Evolutionary conservation across 1,140 invertebrate species (phyloP).

Genomic region (Muscidifurax raptorellus): DNA sequence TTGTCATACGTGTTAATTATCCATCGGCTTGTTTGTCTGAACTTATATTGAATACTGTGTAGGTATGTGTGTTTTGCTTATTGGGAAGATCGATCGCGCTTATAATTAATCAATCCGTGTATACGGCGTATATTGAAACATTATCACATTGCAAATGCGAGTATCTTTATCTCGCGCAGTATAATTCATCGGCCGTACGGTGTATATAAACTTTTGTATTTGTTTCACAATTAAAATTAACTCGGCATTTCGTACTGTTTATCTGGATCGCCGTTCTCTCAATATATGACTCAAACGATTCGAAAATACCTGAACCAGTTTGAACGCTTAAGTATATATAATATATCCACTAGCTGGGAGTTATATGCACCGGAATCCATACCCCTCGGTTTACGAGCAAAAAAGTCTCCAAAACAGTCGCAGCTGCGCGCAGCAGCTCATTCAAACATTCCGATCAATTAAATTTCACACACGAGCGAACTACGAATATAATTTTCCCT

Average conservation of each 20-base stretch:
- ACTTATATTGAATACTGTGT: constrained; percentile 12
- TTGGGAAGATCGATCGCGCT: not conserved
- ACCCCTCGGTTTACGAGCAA: not conserved
- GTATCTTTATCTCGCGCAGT: not conserved
- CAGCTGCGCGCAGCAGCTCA: not conserved
- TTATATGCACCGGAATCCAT: not conserved
- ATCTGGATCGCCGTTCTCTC: not conserved
- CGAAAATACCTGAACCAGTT: not conserved
- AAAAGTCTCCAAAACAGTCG: not conserved
- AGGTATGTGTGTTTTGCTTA: not conserved
- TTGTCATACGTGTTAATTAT: constrained; percentile 43
- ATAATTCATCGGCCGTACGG: not conserved
- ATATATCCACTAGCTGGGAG: not conserved
- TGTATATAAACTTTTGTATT: not conserved
- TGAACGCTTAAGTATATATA: not conserved
- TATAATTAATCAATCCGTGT: not conserved
- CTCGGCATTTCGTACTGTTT: not conserved
- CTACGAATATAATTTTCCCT: not conserved
- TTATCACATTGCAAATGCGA: not conserved
- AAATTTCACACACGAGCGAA: not conserved
- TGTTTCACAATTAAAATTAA: not conserved
- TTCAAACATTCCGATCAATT: constrained; percentile 10
- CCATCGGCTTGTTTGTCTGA: constrained; percentile 15
- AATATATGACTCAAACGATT: not conserved
- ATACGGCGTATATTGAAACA: not conserved